These are phyloP conservation scores for Andrena chrysosceles DNA, from an alignment of 2,888 invertebrate species.

Conservation along the genomic window DNA sequence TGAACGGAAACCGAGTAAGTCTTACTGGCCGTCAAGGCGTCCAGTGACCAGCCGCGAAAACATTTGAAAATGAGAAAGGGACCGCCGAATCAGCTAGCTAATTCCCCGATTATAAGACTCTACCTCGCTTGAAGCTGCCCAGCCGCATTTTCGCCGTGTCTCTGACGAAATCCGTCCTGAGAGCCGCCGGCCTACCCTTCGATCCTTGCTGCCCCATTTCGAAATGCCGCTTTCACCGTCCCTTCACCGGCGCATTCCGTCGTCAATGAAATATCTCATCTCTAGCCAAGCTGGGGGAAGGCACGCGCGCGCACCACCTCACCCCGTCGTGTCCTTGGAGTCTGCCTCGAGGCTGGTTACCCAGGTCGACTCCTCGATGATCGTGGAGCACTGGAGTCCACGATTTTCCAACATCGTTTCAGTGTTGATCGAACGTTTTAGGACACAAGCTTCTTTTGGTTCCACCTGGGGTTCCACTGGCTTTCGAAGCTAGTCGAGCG, in stretches of 20 bases:
- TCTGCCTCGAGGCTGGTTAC: slow-evolving; percentile 13
- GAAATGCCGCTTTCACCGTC: slow-evolving; percentile 38
- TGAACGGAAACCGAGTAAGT: too few relatives aligned
- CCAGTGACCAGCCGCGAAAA: too few relatives aligned
- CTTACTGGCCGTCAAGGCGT: too few relatives aligned
- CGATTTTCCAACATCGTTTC: neutral
- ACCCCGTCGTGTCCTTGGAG: slow-evolving; percentile 38
- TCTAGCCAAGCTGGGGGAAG: neutral
- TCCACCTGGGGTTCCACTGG: neutral
- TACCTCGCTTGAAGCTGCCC: slow-evolving; percentile 83
- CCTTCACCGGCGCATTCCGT: slow-evolving; percentile 23
- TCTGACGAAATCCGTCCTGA: slow-evolving; percentile 81
- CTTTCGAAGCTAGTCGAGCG: neutral
- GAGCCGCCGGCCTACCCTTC: slow-evolving; percentile 78
- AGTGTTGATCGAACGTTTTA: neutral
- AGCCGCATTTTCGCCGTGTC: slow-evolving; percentile 82
- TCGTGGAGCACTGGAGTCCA: too few relatives aligned
- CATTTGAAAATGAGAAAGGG: neutral
- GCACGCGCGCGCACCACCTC: slow-evolving; percentile 30
- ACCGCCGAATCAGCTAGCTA: neutral
- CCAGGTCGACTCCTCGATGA: neutral
- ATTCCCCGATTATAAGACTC: slow-evolving; percentile 9
- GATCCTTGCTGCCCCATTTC: slow-evolving; percentile 83
- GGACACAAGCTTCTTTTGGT: too few relatives aligned
- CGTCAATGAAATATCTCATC: slow-evolving; percentile 27